Percentiles rank a stretch among this genome's conserved stretches.
These are phyloP conservation scores for Calonectris borealis DNA, from an alignment of 2,113 vertebrate species.

Conservation along the genomic window DNA sequence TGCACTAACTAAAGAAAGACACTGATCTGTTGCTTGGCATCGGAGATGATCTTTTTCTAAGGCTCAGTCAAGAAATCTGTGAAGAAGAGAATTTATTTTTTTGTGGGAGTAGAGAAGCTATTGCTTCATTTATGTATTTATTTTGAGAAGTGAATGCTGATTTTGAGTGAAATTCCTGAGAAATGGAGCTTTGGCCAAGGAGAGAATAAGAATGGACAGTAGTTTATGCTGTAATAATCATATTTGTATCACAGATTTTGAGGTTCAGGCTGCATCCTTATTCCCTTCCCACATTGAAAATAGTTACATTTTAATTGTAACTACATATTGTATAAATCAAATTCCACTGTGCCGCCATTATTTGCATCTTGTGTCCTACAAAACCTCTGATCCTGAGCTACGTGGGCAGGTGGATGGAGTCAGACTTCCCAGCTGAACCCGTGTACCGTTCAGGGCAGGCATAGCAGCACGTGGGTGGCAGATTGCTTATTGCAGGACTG, in stretches of 20 bases:
- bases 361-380: not conserved
- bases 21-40: not conserved
- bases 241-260: not conserved
- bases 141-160: not conserved
- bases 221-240: not conserved
- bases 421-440: too few species aligned
- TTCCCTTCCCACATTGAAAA: not conserved
- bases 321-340: not conserved
- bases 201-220: not conserved
- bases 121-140: not conserved
- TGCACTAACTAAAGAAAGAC: not conserved
- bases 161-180: not conserved
- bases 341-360: fast-evolving
- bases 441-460: fast-evolving
- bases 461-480: fast-evolving
- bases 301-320: not conserved
- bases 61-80: not conserved
- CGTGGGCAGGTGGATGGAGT: not conserved
- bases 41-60: not conserved
- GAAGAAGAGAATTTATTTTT: not conserved
- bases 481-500: fast-evolving
- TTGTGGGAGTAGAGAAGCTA: not conserved
- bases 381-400: not conserved
- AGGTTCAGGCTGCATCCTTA: not conserved
- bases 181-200: not conserved